These are phyloP conservation scores for Dynastes hyllus DNA, from an alignment of 2,888 invertebrate genomes.

Conservation along the genomic window DNA sequence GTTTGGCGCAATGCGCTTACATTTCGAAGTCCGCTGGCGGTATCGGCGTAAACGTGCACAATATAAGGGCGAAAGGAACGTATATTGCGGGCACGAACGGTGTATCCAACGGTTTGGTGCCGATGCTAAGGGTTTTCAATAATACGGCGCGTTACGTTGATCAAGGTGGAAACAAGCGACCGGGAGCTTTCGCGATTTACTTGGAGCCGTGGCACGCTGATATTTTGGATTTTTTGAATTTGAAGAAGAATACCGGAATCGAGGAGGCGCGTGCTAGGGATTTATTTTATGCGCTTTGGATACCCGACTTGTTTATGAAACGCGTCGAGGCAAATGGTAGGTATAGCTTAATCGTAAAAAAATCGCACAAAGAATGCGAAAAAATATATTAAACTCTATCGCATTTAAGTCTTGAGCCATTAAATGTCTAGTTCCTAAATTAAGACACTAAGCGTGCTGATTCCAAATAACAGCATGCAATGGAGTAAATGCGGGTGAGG, in stretches of 20 bases:
- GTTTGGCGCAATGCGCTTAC: constrained; percentile 92
- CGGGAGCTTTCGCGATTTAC: constrained; percentile 98
- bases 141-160: constrained; percentile 97
- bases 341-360: neutral
- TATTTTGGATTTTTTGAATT: constrained; percentile 94
- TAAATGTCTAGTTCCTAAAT: no score
- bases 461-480: no score
- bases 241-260: constrained; percentile 96
- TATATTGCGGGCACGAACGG: constrained; percentile 96
- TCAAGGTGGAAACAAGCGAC: constrained; percentile 98
- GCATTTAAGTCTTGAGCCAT: no score
- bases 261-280: constrained; percentile 96
- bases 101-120: constrained; percentile 95
- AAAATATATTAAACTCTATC: neutral
- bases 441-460: no score
- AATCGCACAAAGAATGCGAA: neutral
- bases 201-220: constrained; percentile 99
- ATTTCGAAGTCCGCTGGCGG: constrained; percentile 99
- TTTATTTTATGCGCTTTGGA: constrained; percentile 97
- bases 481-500: no score
- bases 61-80: constrained; percentile 93
- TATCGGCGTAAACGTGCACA: constrained; percentile 96
- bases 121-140: constrained; percentile 96
- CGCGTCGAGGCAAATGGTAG: constrained; percentile 86
- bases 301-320: constrained; percentile 98